Conservation (phyloP, 2,888 invertebrate species). For the Scaptomyza caliginosa region DNA sequence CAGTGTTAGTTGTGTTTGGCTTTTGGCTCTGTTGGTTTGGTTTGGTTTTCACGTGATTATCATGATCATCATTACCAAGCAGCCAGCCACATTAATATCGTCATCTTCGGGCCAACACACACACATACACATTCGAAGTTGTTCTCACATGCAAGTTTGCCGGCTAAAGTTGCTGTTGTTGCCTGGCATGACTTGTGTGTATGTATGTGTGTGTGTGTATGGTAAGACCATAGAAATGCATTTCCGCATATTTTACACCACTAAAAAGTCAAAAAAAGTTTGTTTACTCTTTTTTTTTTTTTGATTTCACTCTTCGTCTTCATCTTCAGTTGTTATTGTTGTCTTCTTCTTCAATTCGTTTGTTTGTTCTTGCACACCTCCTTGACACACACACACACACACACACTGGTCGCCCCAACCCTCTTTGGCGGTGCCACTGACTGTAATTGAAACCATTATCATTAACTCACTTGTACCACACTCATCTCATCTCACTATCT, state of each 20-base stretch:
- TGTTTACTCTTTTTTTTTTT: conserved; percentile 66
- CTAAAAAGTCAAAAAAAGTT: conserved; percentile 76
- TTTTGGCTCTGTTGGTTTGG: conserved; percentile 61
- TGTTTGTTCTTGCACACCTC: conserved; percentile 14
- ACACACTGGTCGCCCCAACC: too few species aligned
- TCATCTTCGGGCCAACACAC: conserved; percentile 73
- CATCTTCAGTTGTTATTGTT: conserved; percentile 8
- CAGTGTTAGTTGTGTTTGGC: conserved; percentile 15
- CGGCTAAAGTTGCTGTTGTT: conserved; percentile 44
- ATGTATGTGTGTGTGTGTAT: conserved; percentile 7
- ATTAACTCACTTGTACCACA: conserved; percentile 61
- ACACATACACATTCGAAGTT: conserved; percentile 24
- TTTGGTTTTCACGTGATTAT: conserved; percentile 77
- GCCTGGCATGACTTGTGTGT: conserved; percentile 59
- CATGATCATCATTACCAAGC: conserved; percentile 75
- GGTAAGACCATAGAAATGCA: conserved; percentile 78
- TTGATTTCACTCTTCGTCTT: not conserved
- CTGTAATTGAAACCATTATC: conserved; percentile 75
- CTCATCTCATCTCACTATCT: conserved; percentile 21
- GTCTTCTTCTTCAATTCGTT: conserved; percentile 22
- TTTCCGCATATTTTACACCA: conserved; percentile 80
- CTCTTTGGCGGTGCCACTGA: conserved; percentile 1
- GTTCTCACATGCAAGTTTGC: conserved; percentile 70
- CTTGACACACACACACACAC: not conserved
- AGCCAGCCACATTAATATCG: conserved; percentile 77